phyloP scores from a whole-genome alignment of 2,797 vertebrate genomes.

The Chlorospingus flavigularis region DNA sequence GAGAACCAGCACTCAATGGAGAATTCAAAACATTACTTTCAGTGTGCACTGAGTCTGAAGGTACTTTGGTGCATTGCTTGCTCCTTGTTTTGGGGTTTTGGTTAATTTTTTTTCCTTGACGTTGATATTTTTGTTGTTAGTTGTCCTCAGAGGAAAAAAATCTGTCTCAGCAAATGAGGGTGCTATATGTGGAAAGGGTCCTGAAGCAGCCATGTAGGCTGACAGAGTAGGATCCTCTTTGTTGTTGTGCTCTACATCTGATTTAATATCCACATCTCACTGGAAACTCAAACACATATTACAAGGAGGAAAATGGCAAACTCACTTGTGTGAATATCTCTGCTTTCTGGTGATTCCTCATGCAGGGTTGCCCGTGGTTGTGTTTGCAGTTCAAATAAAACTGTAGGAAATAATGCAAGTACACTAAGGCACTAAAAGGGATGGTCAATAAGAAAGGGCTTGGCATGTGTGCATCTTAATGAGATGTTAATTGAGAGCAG shows the following conservation, averaged over 20 bases:
- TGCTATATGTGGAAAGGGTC: background rate
- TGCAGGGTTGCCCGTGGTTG: background rate
- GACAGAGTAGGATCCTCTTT: background rate
- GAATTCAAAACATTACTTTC: background rate
- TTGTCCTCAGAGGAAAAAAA: background rate
- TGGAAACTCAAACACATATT: background rate
- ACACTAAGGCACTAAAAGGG: background rate
- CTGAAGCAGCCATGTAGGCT: background rate
- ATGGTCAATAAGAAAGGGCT: background rate
- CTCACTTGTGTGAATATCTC: background rate
- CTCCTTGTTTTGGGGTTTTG: background rate
- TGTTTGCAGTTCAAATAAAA: background rate
- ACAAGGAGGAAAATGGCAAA: background rate
- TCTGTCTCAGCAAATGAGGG: background rate
- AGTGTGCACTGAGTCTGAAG: background rate
- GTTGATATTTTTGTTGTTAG: accelerated
- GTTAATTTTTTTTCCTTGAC: background rate
- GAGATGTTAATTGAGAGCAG: background rate
- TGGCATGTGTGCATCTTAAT: background rate
- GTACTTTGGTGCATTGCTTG: background rate
- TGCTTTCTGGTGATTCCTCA: background rate
- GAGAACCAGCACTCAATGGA: background rate
- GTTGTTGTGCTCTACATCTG: background rate
- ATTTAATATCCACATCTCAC: background rate
- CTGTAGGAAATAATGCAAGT: background rate